Evolutionary conservation across 2,797 vertebrate genomes (phyloP).

Genomic region (Fundulus diaphanus): DNA sequence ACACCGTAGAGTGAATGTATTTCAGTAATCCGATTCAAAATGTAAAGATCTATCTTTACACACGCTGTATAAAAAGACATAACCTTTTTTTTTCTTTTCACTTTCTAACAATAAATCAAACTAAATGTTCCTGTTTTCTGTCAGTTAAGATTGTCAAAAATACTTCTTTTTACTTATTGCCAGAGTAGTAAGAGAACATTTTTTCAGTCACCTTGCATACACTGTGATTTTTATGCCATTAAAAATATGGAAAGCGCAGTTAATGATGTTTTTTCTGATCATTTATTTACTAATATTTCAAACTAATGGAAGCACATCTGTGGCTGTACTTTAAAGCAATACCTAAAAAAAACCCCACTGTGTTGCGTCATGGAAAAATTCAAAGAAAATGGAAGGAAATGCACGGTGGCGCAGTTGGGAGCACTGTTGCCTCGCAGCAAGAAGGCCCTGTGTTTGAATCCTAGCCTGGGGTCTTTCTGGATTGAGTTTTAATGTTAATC

Average conservation of each 20-base stretch:
- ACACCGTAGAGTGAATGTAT: not conserved
- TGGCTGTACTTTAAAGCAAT: too few species aligned
- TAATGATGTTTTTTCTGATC: not conserved
- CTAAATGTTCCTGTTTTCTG: not conserved
- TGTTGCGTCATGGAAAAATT: not conserved
- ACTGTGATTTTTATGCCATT: not conserved
- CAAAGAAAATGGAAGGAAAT: not conserved
- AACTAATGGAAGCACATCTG: not conserved
- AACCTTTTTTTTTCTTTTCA: not conserved
- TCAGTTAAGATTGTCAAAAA: not conserved
- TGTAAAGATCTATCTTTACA: not conserved
- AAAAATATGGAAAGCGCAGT: not conserved
- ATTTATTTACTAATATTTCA: not conserved
- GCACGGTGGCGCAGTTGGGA: too few species aligned
- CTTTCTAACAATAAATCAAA: not conserved
- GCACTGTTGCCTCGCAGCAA: not conserved
- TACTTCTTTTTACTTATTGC: not conserved
- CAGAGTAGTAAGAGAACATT: not conserved
- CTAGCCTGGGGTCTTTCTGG: not conserved
- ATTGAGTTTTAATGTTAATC: not conserved
- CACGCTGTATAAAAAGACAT: not conserved
- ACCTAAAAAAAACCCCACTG: not conserved
- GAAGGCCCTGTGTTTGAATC: not conserved
- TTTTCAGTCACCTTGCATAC: not conserved
- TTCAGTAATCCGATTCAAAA: not conserved